Base-by-base conservation (phyloP, 2,888 invertebrate species). In the Isotomurus palustris region DNA sequence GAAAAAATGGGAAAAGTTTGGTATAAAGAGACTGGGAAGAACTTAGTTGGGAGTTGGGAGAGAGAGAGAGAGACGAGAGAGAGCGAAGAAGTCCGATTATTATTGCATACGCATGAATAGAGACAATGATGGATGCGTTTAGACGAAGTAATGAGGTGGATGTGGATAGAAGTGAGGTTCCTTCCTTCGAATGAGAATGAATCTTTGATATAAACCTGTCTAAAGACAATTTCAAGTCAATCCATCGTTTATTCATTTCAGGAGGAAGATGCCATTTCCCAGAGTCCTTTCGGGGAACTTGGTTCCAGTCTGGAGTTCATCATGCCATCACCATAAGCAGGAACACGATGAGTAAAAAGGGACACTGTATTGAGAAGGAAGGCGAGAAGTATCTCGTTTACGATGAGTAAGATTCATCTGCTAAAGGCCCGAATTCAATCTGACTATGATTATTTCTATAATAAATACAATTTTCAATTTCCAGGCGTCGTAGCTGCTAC, bases 401-500 rank as follows among this genome's bases (percentile, higher is more conserved):
- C 53, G 61, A 68, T 55, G 57, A 60, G 69, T 69, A 55, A 63
- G 62, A 50, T 21, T 27, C 4, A n/a, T 32, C 8, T 38, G 28
- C 35, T 12, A 56, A 56, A 14, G 41, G 40, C 19, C 8, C 8
- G 17, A n/a, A 6, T 43, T 43, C n/a, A n/a, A n/a, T n/a, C n/a
- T n/a, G 32, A 32, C 32, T 40, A 12, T 12, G n/a, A 40, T 40
- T 40, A 40, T 17, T 43, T 22, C 43, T n/a, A n/a, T n/a, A n/a
- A n/a, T n/a, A n/a, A n/a, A n/a, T n/a, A n/a, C n/a, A n/a, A n/a
- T n/a, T n/a, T n/a, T n/a, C n/a, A n/a, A 40, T n/a, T 53, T 51
- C 1, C 45, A 64, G 64, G 35, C 64, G 55, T 52, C 48, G 87
- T 28, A 82, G 82, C 75, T 94, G 93, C 79, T 91, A 89, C 80